Conservation (phyloP, 2,113 vertebrate genomes). For the Phrynosoma platyrhinos region DNA sequence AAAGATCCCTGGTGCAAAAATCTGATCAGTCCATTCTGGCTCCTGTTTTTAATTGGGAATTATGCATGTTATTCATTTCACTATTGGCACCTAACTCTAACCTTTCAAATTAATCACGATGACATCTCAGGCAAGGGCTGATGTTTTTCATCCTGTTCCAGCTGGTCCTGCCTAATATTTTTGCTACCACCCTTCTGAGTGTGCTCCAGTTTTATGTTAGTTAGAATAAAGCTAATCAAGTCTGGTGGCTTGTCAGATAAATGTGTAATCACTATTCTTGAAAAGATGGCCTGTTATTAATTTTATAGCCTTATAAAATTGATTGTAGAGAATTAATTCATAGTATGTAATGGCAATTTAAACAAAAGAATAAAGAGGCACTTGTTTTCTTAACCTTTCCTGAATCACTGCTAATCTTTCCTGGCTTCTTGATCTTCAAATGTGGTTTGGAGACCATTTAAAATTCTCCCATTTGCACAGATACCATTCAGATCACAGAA, state of each 20-base stretch:
- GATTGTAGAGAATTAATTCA: not conserved
- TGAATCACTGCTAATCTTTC: not conserved
- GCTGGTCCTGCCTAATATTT: not conserved
- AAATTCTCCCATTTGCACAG: not conserved
- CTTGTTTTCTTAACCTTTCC: constrained; percentile 9
- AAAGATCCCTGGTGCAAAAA: not conserved
- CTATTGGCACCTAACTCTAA: not conserved
- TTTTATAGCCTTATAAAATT: not conserved
- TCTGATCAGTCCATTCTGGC: not conserved
- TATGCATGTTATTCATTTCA: not conserved
- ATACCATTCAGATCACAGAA: too few species aligned
- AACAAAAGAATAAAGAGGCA: not conserved
- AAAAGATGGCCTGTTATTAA: constrained; percentile 31
- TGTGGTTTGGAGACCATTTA: not conserved
- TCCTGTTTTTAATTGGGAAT: constrained; percentile 1
- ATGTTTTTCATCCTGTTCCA: not conserved
- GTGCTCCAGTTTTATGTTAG: fast-evolving
- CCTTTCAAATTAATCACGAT: not conserved
- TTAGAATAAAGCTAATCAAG: not conserved
- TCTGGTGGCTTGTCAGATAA: not conserved
- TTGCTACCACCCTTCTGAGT: not conserved
- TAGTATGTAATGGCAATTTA: not conserved
- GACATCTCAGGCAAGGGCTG: not conserved
- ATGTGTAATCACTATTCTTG: not conserved
- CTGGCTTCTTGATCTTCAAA: not conserved